phyloP scores from a whole-genome alignment of 2,888 invertebrate genomes.

The Lasioglossum calceatum region DNA sequence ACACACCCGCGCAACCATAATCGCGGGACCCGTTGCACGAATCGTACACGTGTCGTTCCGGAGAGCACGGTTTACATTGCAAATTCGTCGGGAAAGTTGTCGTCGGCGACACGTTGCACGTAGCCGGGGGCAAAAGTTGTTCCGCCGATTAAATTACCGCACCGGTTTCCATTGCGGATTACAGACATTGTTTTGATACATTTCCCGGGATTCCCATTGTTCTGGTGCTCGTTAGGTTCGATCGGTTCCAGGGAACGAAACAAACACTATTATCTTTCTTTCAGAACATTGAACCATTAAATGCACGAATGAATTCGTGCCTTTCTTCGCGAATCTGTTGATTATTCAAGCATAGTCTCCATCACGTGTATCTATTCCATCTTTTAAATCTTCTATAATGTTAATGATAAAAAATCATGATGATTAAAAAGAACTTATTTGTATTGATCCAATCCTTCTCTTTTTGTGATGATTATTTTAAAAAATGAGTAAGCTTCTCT shows the following conservation, averaged over 20 bases:
- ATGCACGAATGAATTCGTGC: not conserved
- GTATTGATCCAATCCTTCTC: no score
- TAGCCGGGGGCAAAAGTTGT: conserved; percentile 70
- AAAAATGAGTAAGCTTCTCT: no score
- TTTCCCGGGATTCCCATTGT: not conserved
- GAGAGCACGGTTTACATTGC: conserved; percentile 80
- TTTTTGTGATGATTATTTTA: no score
- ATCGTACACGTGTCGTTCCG: conserved; percentile 72
- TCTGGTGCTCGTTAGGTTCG: not conserved
- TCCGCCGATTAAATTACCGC: conserved; percentile 79
- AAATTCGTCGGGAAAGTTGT: conserved; percentile 79
- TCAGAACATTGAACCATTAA: not conserved
- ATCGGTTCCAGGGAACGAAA: not conserved
- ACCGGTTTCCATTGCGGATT: conserved; percentile 60
- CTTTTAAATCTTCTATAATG: no score
- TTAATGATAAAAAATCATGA: no score
- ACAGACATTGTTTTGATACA: conserved; percentile 39
- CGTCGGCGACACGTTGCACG: conserved; percentile 65
- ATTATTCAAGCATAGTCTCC: not conserved
- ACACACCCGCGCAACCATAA: conserved; percentile 2
- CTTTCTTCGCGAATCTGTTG: not conserved
- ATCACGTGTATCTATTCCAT: no score
- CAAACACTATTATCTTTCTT: not conserved
- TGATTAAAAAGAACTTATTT: no score
- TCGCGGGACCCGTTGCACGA: conserved; percentile 18